Evolutionary conservation across 1,140 invertebrate genomes (phyloP).

Genomic region (Procambarus clarkii): DNA sequence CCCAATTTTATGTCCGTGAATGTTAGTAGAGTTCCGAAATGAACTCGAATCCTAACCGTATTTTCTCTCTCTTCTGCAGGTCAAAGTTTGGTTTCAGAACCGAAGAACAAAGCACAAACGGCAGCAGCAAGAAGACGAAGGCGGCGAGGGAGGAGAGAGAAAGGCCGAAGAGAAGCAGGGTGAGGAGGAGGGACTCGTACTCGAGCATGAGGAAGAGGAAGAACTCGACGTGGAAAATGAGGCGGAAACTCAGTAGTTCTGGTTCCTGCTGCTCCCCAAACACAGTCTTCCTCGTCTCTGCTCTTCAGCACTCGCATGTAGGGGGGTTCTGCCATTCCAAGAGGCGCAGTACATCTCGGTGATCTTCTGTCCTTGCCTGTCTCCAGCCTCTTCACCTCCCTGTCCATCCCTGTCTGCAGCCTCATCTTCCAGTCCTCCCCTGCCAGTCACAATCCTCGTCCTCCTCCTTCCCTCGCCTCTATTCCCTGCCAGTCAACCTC

Average conservation of each 20-base stretch:
- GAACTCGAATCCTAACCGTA: background rate
- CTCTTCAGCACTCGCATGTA: background rate
- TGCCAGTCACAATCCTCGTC: too few relatives aligned
- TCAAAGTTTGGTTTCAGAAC: slow-evolving; percentile 99
- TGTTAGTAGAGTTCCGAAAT: background rate
- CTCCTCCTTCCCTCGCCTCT: too few relatives aligned
- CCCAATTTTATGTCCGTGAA: background rate
- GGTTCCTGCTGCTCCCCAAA: background rate
- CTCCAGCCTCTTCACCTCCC: background rate
- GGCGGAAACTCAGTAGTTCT: slow-evolving; percentile 41
- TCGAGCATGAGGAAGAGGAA: slow-evolving; percentile 64
- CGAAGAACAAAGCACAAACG: slow-evolving; percentile 97
- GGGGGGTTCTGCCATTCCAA: background rate
- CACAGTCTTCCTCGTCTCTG: background rate
- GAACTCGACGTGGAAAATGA: slow-evolving; percentile 66
- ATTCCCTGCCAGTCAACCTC: too few relatives aligned
- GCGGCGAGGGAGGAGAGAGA: slow-evolving; percentile 79
- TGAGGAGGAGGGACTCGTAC: slow-evolving; percentile 62
- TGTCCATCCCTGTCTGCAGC: too few relatives aligned
- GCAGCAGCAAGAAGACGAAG: slow-evolving; percentile 95
- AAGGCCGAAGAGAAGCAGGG: slow-evolving; percentile 41
- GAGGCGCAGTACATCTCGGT: background rate
- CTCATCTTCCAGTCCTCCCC: too few relatives aligned
- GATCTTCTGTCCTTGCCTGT: background rate
- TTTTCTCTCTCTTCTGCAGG: slow-evolving; percentile 80